Evolutionary conservation across 2,888 invertebrate genomes (phyloP).

Genomic region (Drosophila emarginata): DNA sequence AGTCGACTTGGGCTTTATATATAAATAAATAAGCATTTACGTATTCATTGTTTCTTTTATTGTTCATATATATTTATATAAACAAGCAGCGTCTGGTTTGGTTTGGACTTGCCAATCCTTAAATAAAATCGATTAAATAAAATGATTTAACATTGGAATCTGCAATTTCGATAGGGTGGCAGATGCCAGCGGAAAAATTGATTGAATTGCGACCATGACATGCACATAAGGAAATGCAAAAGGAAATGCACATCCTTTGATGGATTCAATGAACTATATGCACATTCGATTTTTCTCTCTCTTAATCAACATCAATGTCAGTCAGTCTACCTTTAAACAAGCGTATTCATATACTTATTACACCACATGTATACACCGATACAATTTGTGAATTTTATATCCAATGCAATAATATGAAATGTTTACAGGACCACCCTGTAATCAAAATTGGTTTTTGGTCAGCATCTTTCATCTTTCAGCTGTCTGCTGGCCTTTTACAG

Average conservation of each 20-base stretch:
- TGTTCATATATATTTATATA: neutral
- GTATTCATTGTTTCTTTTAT: too few species aligned
- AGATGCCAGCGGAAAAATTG: neutral
- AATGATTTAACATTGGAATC: neutral
- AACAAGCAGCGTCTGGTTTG: neutral
- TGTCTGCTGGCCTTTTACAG: neutral
- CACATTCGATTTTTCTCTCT: neutral
- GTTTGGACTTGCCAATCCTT: neutral
- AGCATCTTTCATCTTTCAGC: neutral
- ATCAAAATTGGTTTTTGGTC: neutral
- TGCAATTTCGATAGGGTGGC: neutral
- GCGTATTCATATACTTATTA: neutral
- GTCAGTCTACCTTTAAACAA: neutral
- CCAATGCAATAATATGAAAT: neutral
- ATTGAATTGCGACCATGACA: neutral
- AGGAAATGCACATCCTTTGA: slow-evolving; percentile 3
- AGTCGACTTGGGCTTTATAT: neutral
- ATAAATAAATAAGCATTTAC: neutral
- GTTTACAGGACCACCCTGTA: neutral
- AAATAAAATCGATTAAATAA: neutral
- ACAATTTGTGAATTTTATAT: neutral
- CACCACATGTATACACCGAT: neutral
- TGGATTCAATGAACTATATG: neutral
- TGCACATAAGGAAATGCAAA: neutral
- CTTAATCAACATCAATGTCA: neutral